These are phyloP conservation scores for Holocentrus rufus DNA, from an alignment of 2,797 vertebrate species.

Conservation along the genomic window DNA sequence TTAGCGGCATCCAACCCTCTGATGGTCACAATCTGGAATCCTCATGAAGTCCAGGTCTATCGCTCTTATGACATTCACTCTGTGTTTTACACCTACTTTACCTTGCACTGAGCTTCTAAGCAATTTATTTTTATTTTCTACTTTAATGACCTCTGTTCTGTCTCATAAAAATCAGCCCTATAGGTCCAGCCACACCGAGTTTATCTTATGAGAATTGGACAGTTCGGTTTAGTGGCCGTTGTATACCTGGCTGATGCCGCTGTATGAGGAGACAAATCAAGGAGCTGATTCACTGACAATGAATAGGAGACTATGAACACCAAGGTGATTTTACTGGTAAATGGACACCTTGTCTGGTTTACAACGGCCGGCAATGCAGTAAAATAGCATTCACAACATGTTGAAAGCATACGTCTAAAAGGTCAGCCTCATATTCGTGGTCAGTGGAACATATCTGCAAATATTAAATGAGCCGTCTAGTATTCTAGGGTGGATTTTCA, in stretches of 20 bases:
- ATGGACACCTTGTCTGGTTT: constrained; percentile 9
- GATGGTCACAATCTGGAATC: constrained; percentile 29
- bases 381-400: neutral
- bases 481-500: constrained; percentile 31
- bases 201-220: too few species aligned
- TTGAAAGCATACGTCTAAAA: constrained; percentile 12
- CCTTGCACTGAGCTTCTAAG: too few species aligned
- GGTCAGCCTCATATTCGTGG: constrained; percentile 8
- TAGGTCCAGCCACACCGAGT: too few species aligned
- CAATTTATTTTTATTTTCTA: too few species aligned
- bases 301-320: neutral
- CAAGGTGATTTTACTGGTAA: constrained; percentile 16
- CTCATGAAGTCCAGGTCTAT: too few species aligned
- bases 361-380: neutral
- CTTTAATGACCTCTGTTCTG: too few species aligned
- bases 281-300: neutral
- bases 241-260: too few species aligned
- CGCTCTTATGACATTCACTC: neutral
- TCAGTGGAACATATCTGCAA: constrained; percentile 39
- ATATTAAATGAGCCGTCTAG: constrained; percentile 39
- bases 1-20: constrained; percentile 54
- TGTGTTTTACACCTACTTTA: neutral
- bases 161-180: too few species aligned
- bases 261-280: neutral
- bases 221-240: too few species aligned